These are phyloP conservation scores for Holothuria glaberrima DNA, from an alignment of 35 echinoderm and acorn worm genomes.

Conservation along the genomic window DNA sequence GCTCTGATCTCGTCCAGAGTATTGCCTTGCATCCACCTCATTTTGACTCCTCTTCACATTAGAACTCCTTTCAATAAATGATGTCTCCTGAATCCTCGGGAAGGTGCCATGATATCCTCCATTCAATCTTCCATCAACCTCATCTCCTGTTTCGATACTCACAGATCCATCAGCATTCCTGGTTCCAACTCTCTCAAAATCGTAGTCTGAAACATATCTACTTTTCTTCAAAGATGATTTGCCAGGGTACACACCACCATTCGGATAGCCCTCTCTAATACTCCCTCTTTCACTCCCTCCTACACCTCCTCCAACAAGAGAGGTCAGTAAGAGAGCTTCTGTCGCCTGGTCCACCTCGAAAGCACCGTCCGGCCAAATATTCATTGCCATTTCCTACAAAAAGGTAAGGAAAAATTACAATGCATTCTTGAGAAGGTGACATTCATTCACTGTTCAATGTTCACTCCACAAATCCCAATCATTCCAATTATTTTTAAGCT, in stretches of 20 bases:
- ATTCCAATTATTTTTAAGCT: too few relatives aligned
- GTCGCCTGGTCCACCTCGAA: neutral
- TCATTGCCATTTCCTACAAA: slow-evolving; percentile 20
- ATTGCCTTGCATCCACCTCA: neutral
- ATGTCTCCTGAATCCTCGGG: slow-evolving; percentile 51
- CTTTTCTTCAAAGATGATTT: slow-evolving; percentile 40
- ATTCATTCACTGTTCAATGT: too few relatives aligned
- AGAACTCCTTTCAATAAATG: slow-evolving; percentile 42
- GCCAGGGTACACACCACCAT: neutral
- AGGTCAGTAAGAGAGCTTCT: slow-evolving; percentile 37
- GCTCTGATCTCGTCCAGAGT: neutral
- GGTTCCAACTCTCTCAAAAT: neutral
- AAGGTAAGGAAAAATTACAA: neutral
- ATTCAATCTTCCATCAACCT: slow-evolving; percentile 8
- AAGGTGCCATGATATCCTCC: neutral
- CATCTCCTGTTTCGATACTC: neutral
- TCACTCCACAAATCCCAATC: too few relatives aligned
- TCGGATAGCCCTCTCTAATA: neutral
- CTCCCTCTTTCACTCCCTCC: neutral
- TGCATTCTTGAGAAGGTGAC: neutral
- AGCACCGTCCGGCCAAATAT: neutral
- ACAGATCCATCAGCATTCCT: slow-evolving; percentile 20
- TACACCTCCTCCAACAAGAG: slow-evolving; percentile 8
- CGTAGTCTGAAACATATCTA: neutral
- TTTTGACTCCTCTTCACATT: neutral